Evolutionary conservation across 1,140 invertebrate genomes (phyloP).

Genomic region (Cotesia glomerata): DNA sequence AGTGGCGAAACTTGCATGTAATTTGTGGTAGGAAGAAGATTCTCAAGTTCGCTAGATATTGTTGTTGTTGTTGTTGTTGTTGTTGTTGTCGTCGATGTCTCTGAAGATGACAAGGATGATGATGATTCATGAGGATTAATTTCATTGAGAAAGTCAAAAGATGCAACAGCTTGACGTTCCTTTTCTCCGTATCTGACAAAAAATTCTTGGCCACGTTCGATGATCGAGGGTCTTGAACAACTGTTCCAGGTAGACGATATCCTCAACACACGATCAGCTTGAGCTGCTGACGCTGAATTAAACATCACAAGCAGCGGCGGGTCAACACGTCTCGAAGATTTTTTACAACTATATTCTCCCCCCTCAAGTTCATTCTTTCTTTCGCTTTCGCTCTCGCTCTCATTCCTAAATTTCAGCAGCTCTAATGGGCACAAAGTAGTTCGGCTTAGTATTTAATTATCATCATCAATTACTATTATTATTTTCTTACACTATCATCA

Average conservation of each 20-base stretch:
- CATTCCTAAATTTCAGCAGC: constrained; percentile 43
- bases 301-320: constrained; percentile 55
- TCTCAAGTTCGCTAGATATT: constrained; percentile 28
- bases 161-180: constrained; percentile 76
- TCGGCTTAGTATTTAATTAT: constrained; percentile 19
- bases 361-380: neutral
- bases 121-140: constrained; percentile 63
- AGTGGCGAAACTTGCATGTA: constrained; percentile 46
- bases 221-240: constrained; percentile 69
- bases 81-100: constrained; percentile 13
- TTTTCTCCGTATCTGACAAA: constrained; percentile 79
- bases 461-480: neutral
- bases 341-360: constrained; percentile 3
- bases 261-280: constrained; percentile 66
- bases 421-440: constrained; percentile 37
- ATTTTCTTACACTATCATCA: constrained; percentile 13
- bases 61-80: constrained; percentile 25
- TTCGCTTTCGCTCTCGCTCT: constrained; percentile 41
- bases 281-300: constrained; percentile 65
- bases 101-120: neutral
- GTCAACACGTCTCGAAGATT: constrained; percentile 52
- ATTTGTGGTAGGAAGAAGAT: constrained; percentile 32
- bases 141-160: constrained; percentile 80
- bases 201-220: constrained; percentile 73
- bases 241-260: constrained; percentile 59